These are phyloP conservation scores for Netelia fuscicornis DNA, from an alignment of 2,888 invertebrate species.

Conservation along the genomic window DNA sequence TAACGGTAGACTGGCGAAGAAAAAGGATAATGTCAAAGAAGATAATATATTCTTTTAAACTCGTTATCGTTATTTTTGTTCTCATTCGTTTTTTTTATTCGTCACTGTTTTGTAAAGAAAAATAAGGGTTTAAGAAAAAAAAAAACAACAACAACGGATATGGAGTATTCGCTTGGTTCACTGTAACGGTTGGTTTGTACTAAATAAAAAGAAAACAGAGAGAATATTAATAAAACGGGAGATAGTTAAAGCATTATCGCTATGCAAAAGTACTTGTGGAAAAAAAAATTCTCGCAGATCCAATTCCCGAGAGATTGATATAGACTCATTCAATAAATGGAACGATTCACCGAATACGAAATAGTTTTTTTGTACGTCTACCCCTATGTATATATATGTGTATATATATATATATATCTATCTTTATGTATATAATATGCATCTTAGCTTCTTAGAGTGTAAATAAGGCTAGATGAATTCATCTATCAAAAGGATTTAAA, in stretches of 20 bases:
- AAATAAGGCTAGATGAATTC: constrained; percentile 66
- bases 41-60: background rate
- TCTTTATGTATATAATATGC: constrained; percentile 37
- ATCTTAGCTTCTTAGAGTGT: constrained; percentile 51
- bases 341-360: constrained; percentile 67
- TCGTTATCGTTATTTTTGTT: constrained; percentile 14
- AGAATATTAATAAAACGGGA: constrained; percentile 11
- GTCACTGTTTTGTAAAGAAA: constrained; percentile 43
- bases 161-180: constrained; percentile 64
- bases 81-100: constrained; percentile 50
- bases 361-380: constrained; percentile 58
- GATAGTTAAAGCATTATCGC: constrained; percentile 37
- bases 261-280: constrained; percentile 41
- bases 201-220: constrained; percentile 22
- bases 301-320: constrained; percentile 14
- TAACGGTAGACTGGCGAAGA: background rate
- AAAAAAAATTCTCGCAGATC: constrained; percentile 40
- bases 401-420: constrained; percentile 4
- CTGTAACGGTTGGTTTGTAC: constrained; percentile 25
- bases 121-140: constrained; percentile 16
- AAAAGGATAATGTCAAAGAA: background rate
- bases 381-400: constrained; percentile 13
- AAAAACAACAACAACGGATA: constrained; percentile 49
- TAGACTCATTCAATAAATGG: constrained; percentile 55
- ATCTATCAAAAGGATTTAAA: constrained; percentile 53